phyloP scores from a whole-genome alignment of 2,888 invertebrate genomes.

The Agonopterix arenella region DNA sequence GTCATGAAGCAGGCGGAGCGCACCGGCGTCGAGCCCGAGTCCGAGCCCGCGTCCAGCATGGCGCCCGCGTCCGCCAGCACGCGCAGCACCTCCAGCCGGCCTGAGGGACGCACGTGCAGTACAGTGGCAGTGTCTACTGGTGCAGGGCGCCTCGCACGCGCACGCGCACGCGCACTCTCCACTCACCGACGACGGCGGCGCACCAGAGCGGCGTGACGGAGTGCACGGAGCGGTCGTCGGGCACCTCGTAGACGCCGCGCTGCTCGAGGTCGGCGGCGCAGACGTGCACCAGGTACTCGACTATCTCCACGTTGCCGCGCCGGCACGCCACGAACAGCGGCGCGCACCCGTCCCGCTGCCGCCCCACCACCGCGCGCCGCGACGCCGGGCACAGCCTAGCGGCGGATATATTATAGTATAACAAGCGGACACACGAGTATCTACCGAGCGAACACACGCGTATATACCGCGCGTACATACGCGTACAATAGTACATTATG shows the following conservation, averaged over 20 bases:
- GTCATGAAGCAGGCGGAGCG: slow-evolving; percentile 96
- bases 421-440: too few species aligned
- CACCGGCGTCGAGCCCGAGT: slow-evolving; percentile 92
- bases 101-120: slow-evolving; percentile 48
- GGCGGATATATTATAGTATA: too few species aligned
- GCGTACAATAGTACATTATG: too few species aligned
- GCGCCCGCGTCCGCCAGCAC: slow-evolving; percentile 88
- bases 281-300: slow-evolving; percentile 88
- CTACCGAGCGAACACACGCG: too few species aligned
- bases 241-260: slow-evolving; percentile 86
- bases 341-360: slow-evolving; percentile 85
- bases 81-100: slow-evolving; percentile 85
- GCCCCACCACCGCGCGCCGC: slow-evolving; percentile 81
- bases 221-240: slow-evolving; percentile 88
- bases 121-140: slow-evolving; percentile 84
- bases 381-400: slow-evolving; percentile 75
- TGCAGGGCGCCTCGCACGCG: slow-evolving; percentile 88
- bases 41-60: slow-evolving; percentile 90
- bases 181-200: slow-evolving; percentile 90
- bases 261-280: slow-evolving; percentile 93
- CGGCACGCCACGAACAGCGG: slow-evolving; percentile 88
- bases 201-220: slow-evolving; percentile 94
- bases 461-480: too few species aligned
- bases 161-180: slow-evolving; percentile 90
- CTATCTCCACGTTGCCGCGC: slow-evolving; percentile 88